Conservation (phyloP, 1,140 invertebrate genomes). For the Magallana gigas region DNA sequence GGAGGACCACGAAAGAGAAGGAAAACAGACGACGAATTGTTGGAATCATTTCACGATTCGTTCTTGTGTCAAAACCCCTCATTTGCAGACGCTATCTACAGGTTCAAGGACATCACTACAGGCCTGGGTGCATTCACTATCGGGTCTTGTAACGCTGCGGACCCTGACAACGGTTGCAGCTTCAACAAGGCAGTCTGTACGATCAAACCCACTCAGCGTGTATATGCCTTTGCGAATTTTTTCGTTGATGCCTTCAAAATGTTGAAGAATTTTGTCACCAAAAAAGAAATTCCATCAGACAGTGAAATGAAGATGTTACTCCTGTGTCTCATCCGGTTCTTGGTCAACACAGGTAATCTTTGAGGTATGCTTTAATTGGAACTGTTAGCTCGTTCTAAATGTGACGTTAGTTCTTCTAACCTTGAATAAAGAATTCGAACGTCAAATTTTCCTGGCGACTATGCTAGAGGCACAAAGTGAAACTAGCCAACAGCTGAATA, state of each 20-base stretch:
- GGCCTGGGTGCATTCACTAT: slow-evolving; percentile 19
- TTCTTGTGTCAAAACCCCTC: neutral
- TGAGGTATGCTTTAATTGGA: too few relatives aligned
- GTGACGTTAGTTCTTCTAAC: too few relatives aligned
- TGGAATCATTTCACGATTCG: neutral
- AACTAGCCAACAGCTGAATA: too few relatives aligned
- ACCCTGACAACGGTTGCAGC: neutral
- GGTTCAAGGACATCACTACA: neutral
- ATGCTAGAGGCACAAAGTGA: too few relatives aligned
- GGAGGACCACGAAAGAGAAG: too few relatives aligned
- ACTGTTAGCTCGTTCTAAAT: too few relatives aligned
- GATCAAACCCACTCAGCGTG: neutral
- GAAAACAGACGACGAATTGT: neutral
- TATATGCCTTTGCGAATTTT: slow-evolving; percentile 18
- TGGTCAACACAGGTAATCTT: neutral
- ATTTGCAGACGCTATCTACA: slow-evolving; percentile 9
- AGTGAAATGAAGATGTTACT: neutral
- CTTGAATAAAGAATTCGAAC: too few relatives aligned
- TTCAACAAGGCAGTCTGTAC: slow-evolving; percentile 40
- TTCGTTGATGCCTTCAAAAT: slow-evolving; percentile 14
- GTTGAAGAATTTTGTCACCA: neutral
- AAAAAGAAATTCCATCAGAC: neutral
- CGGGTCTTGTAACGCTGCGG: slow-evolving; percentile 33
- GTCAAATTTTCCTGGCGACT: too few relatives aligned
- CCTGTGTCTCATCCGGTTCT: neutral